Base-by-base conservation (phyloP, 2,113 vertebrate species). In the Nycticorax nycticorax region DNA sequence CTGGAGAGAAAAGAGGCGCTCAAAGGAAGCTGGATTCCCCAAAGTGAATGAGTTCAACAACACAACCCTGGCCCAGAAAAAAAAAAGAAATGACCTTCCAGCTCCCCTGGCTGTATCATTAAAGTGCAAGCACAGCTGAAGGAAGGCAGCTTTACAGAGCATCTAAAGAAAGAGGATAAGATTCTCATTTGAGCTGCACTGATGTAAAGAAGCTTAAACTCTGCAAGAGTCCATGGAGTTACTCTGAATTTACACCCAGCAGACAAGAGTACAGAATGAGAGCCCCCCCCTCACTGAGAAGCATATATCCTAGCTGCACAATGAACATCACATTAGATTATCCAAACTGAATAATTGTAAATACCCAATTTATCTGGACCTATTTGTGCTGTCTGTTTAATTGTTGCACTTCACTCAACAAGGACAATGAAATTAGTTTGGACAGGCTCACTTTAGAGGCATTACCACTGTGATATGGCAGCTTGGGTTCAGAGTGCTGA, bases 291-390 rank as follows among this genome's bases (percentile, higher is more conserved):
- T 52, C 59, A 39, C 26, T 26, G 12, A 28, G 39, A 90, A 95
- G 12, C 28, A 24, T 62, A 74, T 52, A 71, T 84, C 43, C 71
- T 74, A 88, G 59, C 35, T 71, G 26, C 9, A 48, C 52, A 56
- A 12, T 71, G 72, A 88, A 77, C 71, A 91, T 86, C 79, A 88
- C 59, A 77, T 94, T 95, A 88, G 91, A 86, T 88, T 86, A 94
- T 90, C 63, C 64, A 95, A 94, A 95, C 59, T 60, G 52, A 95
- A 94, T 91, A 94, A 91, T 86, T 91, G 64, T 92, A 93, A 97
- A 96, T 93, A 92, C 60, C 71, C 1, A 0, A 91, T 95, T 73
- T 93, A 93, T 91, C 72, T 89, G 64, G 33, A 86, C 30, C 62
- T 18, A 33, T 93, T 96, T 93, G 22, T 80, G 71, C 75, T 78